phyloP scores from a whole-genome alignment of 2,797 vertebrate genomes.

The Halcyon smyrnensis region DNA sequence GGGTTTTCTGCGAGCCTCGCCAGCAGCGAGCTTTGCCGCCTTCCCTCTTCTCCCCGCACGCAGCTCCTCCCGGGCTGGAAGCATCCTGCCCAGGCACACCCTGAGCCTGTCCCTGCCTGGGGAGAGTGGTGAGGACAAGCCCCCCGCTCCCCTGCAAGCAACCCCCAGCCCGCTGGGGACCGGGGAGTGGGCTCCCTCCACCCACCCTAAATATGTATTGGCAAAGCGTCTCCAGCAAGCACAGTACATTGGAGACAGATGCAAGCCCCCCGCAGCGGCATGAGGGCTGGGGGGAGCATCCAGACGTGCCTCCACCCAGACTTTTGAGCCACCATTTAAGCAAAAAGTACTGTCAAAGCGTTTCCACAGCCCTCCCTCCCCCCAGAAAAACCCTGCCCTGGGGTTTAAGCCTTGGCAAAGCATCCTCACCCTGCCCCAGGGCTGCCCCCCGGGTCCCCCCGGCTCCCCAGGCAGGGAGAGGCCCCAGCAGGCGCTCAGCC shows the following conservation, averaged over 20 bases:
- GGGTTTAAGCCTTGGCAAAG: not conserved
- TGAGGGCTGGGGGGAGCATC: not conserved
- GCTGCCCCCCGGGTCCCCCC: not conserved
- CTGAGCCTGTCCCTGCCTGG: not conserved
- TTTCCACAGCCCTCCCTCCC: not conserved
- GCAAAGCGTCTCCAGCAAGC: not conserved
- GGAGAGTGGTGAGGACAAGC: not conserved
- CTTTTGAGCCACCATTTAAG: not conserved
- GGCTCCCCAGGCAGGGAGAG: not conserved
- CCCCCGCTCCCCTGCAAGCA: not conserved
- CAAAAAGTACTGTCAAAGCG: not conserved
- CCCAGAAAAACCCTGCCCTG: accelerated
- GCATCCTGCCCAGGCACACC: not conserved
- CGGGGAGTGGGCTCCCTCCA: accelerated
- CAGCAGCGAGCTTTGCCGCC: accelerated
- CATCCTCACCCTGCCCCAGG: not conserved
- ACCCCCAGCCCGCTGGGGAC: not conserved
- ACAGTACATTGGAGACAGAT: slow-evolving; percentile 15
- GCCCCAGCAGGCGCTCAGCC: slow-evolving; percentile 53
- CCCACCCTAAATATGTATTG: not conserved
- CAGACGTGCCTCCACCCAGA: not conserved
- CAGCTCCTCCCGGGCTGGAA: not conserved
- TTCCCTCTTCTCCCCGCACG: not conserved
- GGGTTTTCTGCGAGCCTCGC: not conserved
- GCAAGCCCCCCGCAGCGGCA: not conserved